A percentile compares a stretch with the other conserved stretches of the same genome.
Evolutionary conservation across 2,888 invertebrate species (phyloP).

Genomic region (Chydorus sphaericus): DNA sequence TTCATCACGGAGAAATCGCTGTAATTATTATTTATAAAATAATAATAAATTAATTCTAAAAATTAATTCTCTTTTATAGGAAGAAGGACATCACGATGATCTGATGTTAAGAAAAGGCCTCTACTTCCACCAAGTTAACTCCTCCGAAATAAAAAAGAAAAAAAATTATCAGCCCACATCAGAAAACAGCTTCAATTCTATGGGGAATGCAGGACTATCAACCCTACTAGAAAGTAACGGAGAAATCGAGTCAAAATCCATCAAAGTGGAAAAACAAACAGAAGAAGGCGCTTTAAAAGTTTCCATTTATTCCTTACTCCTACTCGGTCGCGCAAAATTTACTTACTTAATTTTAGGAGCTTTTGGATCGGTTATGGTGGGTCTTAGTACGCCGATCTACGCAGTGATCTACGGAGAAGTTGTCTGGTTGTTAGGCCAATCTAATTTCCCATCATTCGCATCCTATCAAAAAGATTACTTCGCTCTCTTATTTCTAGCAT

Average conservation of each 20-base stretch:
- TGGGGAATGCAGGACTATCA: too few relatives aligned
- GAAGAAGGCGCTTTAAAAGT: too few relatives aligned
- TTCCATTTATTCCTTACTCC: conserved; percentile 40
- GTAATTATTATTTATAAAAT: background rate
- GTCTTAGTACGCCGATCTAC: conserved; percentile 55
- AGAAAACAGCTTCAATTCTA: background rate
- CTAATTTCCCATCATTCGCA: conserved; percentile 20
- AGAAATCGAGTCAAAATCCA: too few relatives aligned
- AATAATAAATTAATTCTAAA: background rate
- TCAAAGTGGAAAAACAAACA: too few relatives aligned
- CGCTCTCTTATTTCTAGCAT: too few relatives aligned
- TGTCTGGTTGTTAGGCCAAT: conserved; percentile 34
- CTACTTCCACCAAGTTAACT: conserved; percentile 52
- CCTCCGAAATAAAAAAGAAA: conserved; percentile 22
- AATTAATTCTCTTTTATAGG: conserved; percentile 33
- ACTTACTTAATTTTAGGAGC: conserved; percentile 43
- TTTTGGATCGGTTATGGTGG: conserved; percentile 49
- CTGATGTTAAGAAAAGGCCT: conserved; percentile 47
- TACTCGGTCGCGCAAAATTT: conserved; percentile 54
- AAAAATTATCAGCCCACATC: background rate
- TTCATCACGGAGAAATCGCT: conserved; percentile 42
- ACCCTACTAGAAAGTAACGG: too few relatives aligned
- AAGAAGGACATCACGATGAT: conserved; percentile 52
- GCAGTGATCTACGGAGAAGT: conserved; percentile 67
- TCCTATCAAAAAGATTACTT: too few relatives aligned